Evolutionary conservation across 2,888 invertebrate species (phyloP).

Genomic region (Xestia rhomboidea): DNA sequence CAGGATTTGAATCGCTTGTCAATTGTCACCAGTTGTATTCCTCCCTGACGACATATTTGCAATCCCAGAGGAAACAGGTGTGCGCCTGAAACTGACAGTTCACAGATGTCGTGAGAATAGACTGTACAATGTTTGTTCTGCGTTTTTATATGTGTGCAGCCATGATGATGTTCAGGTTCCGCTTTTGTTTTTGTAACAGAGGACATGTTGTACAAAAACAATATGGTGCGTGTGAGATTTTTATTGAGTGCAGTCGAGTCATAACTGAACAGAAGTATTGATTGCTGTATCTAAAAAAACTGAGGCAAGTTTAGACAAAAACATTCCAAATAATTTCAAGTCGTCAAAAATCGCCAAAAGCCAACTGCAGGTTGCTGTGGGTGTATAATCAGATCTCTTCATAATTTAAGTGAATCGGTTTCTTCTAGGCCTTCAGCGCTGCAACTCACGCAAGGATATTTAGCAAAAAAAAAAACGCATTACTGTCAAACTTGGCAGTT

Average conservation of each 20-base stretch:
- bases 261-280: neutral
- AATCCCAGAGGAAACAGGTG: conserved; percentile 67
- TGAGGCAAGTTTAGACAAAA: neutral
- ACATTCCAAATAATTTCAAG: neutral
- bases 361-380: neutral
- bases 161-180: conserved; percentile 27
- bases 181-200: conserved; percentile 41
- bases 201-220: neutral
- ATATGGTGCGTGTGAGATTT: neutral
- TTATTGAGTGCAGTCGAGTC: neutral
- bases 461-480: too few species aligned
- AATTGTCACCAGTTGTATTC: conserved; percentile 45
- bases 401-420: too few species aligned
- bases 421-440: too few species aligned
- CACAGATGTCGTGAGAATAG: conserved; percentile 66
- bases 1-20: conserved; percentile 20
- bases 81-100: conserved; percentile 52
- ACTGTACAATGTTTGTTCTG: conserved; percentile 38
- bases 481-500: neutral
- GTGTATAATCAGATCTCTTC: neutral
- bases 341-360: neutral
- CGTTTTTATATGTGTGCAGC: conserved; percentile 37
- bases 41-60: conserved; percentile 55
- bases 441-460: too few species aligned
- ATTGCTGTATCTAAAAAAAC: neutral